Percentiles rank a stretch among this genome's conserved stretches.
phyloP scores from a whole-genome alignment of 92 coral and sea anemone species.

The Phenganax subtilis region DNA sequence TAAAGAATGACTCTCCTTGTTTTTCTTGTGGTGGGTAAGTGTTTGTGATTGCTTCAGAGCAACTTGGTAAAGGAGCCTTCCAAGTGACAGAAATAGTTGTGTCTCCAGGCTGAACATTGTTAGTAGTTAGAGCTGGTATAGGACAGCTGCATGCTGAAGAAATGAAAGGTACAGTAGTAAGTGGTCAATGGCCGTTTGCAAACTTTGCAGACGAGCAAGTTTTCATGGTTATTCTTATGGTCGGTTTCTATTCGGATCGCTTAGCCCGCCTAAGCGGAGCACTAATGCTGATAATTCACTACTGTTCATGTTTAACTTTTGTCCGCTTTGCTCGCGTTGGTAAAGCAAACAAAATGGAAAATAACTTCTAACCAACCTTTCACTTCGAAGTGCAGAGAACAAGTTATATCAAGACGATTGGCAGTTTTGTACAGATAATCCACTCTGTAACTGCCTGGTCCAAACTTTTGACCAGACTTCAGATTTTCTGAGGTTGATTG shows the following conservation, averaged over 20 bases:
- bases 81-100: constrained; percentile 1
- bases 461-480: not conserved
- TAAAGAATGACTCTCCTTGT: not conserved
- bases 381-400: not conserved
- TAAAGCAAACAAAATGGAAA: too few relatives aligned
- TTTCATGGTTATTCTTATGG: too few relatives aligned
- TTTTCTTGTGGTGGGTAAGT: not conserved
- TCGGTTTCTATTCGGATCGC: too few relatives aligned
- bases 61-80: constrained; percentile 1
- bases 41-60: not conserved
- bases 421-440: not conserved
- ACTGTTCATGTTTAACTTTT: too few relatives aligned
- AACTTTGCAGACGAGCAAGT: too few relatives aligned
- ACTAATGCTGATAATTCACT: too few relatives aligned
- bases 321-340: too few relatives aligned
- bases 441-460: not conserved
- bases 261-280: too few relatives aligned
- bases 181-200: too few relatives aligned
- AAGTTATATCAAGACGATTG: not conserved
- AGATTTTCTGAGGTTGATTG: not conserved
- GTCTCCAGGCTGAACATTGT: not conserved
- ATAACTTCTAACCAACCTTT: not conserved
- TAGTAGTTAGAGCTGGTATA: not conserved
- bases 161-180: too few relatives aligned
- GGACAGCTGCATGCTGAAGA: constrained; percentile 8